These are phyloP conservation scores for Drosophila guanche DNA, from an alignment of 1,140 invertebrate species.

Conservation along the genomic window DNA sequence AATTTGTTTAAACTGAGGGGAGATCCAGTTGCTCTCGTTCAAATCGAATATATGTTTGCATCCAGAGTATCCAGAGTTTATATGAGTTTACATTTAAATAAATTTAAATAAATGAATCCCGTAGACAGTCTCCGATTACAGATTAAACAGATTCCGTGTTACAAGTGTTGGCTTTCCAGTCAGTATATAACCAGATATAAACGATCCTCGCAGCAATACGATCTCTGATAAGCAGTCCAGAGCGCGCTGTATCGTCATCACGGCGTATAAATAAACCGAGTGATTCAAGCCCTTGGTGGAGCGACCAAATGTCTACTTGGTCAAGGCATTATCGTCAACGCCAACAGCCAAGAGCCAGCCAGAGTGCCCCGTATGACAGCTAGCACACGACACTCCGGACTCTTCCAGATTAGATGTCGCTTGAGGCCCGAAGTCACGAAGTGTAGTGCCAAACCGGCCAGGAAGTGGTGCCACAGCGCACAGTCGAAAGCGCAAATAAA, in stretches of 20 bases:
- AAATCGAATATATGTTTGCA: conserved; percentile 16
- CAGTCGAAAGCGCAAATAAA: conserved; percentile 25
- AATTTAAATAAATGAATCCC: conserved; percentile 60
- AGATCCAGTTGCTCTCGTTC: conserved; percentile 10
- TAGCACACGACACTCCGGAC: conserved; percentile 21
- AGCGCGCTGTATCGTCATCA: conserved; percentile 14
- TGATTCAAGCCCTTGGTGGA: conserved; percentile 43
- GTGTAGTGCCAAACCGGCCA: conserved; percentile 37
- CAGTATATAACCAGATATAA: no score
- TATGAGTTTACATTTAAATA: conserved; percentile 26
- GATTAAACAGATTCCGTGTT: no score
- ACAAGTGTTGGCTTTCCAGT: no score
- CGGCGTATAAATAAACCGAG: conserved; percentile 43
- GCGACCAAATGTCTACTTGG: conserved; percentile 45
- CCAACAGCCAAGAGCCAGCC: conserved; percentile 2
- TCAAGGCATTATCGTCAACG: conserved; percentile 10
- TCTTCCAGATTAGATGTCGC: conserved; percentile 55
- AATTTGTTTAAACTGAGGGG: conserved; percentile 67
- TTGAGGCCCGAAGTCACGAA: conserved; percentile 59
- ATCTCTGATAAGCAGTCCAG: no score
- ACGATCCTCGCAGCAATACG: not conserved
- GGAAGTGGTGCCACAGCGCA: conserved; percentile 40
- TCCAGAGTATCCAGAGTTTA: not conserved
- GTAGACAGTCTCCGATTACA: conserved; percentile 63
- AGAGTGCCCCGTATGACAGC: conserved; percentile 23